These are phyloP conservation scores for Ceratina australensis DNA, from an alignment of 1,140 invertebrate genomes.

Conservation along the genomic window DNA sequence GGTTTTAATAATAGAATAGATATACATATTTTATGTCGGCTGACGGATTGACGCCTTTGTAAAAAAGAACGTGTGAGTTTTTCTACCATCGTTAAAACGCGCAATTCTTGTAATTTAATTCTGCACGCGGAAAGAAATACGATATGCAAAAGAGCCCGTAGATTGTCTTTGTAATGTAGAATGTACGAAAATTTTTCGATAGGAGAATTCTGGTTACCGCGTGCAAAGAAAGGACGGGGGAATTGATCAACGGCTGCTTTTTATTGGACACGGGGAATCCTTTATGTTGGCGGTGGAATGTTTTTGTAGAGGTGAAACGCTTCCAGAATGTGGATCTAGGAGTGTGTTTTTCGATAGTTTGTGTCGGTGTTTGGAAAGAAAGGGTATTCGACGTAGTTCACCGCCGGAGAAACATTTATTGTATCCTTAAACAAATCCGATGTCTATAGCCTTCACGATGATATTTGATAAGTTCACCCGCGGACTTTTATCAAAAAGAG, in stretches of 20 bases:
- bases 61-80: too few relatives aligned
- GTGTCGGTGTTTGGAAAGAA: slow-evolving; percentile 9
- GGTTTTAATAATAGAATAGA: too few relatives aligned
- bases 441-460: slow-evolving; percentile 9
- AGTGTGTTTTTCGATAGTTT: slow-evolving; percentile 16
- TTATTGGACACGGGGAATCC: slow-evolving; percentile 55
- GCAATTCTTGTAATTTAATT: too few relatives aligned
- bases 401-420: slow-evolving; percentile 4
- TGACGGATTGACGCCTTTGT: too few relatives aligned
- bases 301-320: slow-evolving; percentile 44
- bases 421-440: neutral
- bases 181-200: neutral
- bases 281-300: slow-evolving; percentile 48
- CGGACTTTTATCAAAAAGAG: neutral
- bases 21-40: too few relatives aligned
- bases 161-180: neutral
- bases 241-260: slow-evolving; percentile 55
- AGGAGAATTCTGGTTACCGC: slow-evolving; percentile 4
- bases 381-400: neutral
- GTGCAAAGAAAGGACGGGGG: neutral
- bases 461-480: neutral
- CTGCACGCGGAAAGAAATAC: neutral
- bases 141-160: neutral
- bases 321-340: slow-evolving; percentile 20
- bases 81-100: too few relatives aligned